These are phyloP conservation scores for Falcaria lacertinaria DNA, from an alignment of 2,888 invertebrate species.

Conservation along the genomic window DNA sequence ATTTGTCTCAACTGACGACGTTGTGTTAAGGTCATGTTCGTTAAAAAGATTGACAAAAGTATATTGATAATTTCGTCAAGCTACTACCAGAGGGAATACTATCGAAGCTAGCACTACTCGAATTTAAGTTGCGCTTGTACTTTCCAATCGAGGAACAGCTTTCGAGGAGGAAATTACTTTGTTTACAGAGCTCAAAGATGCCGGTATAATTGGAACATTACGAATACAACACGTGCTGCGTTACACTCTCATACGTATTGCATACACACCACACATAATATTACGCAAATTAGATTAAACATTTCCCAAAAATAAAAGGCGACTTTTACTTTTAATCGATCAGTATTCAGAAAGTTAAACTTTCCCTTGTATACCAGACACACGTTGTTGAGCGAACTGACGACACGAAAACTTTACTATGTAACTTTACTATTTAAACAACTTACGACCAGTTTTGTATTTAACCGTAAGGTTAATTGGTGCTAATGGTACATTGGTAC, in stretches of 20 bases:
- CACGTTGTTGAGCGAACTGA: not conserved
- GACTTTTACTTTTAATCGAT: constrained; percentile 71
- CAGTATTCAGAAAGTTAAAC: constrained; percentile 66
- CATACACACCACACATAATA: constrained; percentile 34
- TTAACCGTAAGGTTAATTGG: not conserved
- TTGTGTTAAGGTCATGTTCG: too few species aligned
- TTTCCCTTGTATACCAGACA: constrained; percentile 40
- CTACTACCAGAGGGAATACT: too few species aligned
- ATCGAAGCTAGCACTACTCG: too few species aligned
- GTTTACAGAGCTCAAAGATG: too few species aligned
- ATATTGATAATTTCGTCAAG: too few species aligned
- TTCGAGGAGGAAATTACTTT: too few species aligned
- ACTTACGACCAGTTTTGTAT: not conserved
- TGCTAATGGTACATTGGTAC: not conserved
- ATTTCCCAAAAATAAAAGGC: constrained; percentile 29
- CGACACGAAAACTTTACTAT: not conserved
- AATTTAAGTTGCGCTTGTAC: too few species aligned
- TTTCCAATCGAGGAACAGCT: too few species aligned
- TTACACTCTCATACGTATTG: constrained; percentile 20
- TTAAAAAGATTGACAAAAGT: too few species aligned
- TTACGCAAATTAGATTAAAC: constrained; percentile 43
- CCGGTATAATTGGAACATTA: constrained; percentile 9
- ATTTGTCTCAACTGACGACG: too few species aligned
- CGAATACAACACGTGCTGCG: constrained; percentile 20
- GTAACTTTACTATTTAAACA: not conserved